Evolutionary conservation across 2,113 vertebrate species (phyloP), one percentile per base, ranked within the genome.

Genomic region (Dasyurus viverrinus): DNA sequence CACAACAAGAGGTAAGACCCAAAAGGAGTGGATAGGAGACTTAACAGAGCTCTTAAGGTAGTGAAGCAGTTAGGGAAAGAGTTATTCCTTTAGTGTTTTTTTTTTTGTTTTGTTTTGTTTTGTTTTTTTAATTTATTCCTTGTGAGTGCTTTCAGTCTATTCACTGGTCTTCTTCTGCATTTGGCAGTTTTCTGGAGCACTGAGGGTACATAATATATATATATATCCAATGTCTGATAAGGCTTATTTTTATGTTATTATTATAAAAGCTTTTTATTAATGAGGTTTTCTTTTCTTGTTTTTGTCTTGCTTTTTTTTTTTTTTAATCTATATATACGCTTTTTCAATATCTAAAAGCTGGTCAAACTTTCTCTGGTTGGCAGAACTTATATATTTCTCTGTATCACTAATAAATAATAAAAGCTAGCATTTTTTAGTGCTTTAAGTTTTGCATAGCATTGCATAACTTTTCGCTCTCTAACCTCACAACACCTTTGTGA

Each of bases 1-100:
- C 99, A 99, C 95, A 99, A 98, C 96, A 99, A 99, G 98, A 99
- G 99, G 99, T 99, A 98, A 99, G 99, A 10, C 36, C 50, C 24
- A 92, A 26, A 26, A 84, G 54, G 89, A 90, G 22, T 93, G 89
- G 54, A 42, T 89, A 53, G 16, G 11, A 52, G 55, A 93, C 16
- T 48, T 89, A 94, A 93, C 68, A 36, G 68, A 23, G 91, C 12
- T 50, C 26, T 94, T 42, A 92, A 54, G 25, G 91, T 94, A 93
- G 50, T 19, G 12, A 42, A 93, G 89, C 91, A 24, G 94, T 30
- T 55, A 93, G 54, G 68, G 10, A 36, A 95, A 12, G 92, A 97
- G 54, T 93, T 25, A 57, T 94, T 92, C 95, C 94, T 54, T 92
- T 92, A 68, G 53, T n/a, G n/a, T n/a, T n/a, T n/a, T n/a, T n/a